These are phyloP conservation scores for Phthorimaea operculella DNA, from an alignment of 1,140 invertebrate genomes.

Conservation along the genomic window DNA sequence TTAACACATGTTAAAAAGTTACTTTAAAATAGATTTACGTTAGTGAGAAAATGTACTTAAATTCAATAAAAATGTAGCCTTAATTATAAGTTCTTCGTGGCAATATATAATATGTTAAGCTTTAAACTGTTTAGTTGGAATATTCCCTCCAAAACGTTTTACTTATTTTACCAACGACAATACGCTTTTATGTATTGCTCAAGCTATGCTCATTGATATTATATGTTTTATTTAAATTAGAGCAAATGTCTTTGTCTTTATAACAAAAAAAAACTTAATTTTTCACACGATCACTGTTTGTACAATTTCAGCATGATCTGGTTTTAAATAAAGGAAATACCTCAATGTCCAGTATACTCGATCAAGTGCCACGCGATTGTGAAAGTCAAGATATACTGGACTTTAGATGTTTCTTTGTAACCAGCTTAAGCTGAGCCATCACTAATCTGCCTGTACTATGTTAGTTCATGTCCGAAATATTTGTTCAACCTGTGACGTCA, in stretches of 20 bases:
- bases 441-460: conserved; percentile 7
- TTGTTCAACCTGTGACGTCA: conserved; percentile 40
- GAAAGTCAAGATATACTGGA: too few species aligned
- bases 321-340: too few species aligned
- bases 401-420: too few species aligned
- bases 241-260: too few species aligned
- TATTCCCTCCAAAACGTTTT: conserved; percentile 49
- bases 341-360: too few species aligned
- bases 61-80: conserved; percentile 30
- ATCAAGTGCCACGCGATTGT: too few species aligned
- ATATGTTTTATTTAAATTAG: conserved; percentile 5
- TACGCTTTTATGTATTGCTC: conserved; percentile 55
- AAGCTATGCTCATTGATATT: conserved; percentile 43
- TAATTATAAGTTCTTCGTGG: conserved; percentile 26
- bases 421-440: too few species aligned
- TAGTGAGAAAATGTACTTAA: conserved; percentile 29
- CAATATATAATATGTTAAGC: conserved; percentile 31
- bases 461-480: conserved; percentile 14
- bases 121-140: too few species aligned
- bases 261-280: too few species aligned
- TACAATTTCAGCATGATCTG: too few species aligned
- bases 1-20: background rate
- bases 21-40: conserved; percentile 17
- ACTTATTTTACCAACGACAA: conserved; percentile 48
- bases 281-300: too few species aligned